Percentiles rank a stretch among this genome's conserved stretches.
Conservation (phyloP, 2,797 vertebrate species). For the Danio albolineatus region DNA sequence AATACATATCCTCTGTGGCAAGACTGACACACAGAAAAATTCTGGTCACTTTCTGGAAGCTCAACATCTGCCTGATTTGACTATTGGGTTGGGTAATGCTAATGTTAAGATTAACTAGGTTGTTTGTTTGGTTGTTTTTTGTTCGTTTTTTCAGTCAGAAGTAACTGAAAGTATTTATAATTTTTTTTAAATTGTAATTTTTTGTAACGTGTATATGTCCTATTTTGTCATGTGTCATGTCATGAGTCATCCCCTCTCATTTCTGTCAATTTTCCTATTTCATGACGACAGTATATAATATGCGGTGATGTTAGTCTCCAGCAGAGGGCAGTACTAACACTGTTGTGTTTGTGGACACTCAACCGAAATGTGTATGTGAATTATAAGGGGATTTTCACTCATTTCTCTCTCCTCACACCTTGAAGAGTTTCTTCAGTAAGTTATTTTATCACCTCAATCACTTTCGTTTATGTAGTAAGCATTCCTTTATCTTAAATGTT, state of each 20-base stretch:
- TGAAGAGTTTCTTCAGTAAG: neutral
- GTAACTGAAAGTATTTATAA: neutral
- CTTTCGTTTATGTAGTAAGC: neutral
- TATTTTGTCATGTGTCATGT: too few relatives aligned
- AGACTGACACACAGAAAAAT: conserved; percentile 27
- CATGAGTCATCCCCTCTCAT: too few relatives aligned
- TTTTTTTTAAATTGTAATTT: too few relatives aligned
- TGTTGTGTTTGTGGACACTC: neutral
- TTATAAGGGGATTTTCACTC: neutral
- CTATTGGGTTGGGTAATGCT: neutral
- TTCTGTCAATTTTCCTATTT: too few relatives aligned
- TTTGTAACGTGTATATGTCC: too few relatives aligned
- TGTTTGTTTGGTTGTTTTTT: neutral
- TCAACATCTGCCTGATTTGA: neutral
- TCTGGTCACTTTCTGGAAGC: neutral
- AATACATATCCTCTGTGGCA: conserved; percentile 24
- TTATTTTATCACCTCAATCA: neutral
- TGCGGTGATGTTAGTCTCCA: conserved; percentile 4
- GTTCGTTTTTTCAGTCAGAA: neutral
- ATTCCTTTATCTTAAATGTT: neutral
- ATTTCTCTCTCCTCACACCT: neutral
- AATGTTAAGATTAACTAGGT: neutral
- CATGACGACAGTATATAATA: neutral
- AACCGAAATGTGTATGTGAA: conserved; percentile 3
- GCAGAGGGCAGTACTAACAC: conserved; percentile 45